phyloP scores from a whole-genome alignment of 2,797 vertebrate species.

The Propithecus perrieri region DNA sequence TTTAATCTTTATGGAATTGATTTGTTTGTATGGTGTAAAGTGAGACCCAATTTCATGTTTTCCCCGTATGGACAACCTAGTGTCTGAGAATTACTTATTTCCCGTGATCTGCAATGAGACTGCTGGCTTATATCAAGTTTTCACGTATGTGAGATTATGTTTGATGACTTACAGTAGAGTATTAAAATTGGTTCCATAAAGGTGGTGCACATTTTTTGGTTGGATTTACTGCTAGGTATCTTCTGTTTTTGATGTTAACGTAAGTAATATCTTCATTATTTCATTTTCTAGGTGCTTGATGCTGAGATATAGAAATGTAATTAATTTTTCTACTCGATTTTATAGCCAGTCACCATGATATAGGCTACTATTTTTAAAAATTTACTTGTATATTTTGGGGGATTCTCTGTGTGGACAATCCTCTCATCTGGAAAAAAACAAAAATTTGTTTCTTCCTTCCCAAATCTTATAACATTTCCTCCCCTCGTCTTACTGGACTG shows the following conservation, averaged over 20 bases:
- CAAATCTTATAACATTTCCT: background rate
- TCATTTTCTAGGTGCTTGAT: background rate
- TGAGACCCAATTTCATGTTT: background rate
- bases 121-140: background rate
- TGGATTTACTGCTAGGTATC: background rate
- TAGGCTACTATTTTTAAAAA: background rate
- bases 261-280: background rate
- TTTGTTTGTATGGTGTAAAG: background rate
- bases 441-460: background rate
- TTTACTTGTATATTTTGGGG: background rate
- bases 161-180: background rate
- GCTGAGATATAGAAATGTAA: background rate
- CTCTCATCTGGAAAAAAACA: background rate
- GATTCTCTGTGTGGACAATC: background rate
- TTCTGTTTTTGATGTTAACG: background rate
- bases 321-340: conserved; percentile 13
- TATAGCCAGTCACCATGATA: background rate
- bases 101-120: background rate
- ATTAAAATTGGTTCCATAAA: conserved; percentile 10
- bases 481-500: background rate
- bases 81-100: background rate
- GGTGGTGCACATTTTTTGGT: background rate
- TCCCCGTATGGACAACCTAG: background rate
- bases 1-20: background rate
- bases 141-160: background rate